Base-by-base conservation (phyloP, 2,888 invertebrate species). In the Celastrina argiolus region DNA sequence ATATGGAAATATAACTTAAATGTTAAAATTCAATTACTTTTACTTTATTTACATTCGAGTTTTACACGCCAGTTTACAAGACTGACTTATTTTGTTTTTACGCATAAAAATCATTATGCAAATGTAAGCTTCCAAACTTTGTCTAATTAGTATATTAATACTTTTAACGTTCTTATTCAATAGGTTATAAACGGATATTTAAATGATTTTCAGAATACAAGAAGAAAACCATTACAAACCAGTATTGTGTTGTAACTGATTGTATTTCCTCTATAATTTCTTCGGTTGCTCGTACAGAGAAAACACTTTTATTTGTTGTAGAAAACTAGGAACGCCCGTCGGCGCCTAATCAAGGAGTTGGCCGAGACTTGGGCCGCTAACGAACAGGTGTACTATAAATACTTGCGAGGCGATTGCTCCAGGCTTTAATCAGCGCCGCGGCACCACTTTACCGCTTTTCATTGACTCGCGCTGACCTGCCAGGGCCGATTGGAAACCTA, bases 321-420 rank as follows among this genome's bases (percentile, higher is more conserved):
- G 84, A 81, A 80, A 81, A 82, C 83, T 81, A 84, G 85, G 83
- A 84, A 84, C 86, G 87, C 84, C 85, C 88, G 87, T 81, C 81
- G 87, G 88, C 88, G 84, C 88, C 89, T 89, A 91, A 91, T 91
- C 90, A 91, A 89, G 88, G 85, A 91, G 87, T 90, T 91, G 89
- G 89, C 90, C 80, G 82, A 82, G 83, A 81, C 84, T 84, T 79
- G 84, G 81, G 85, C 84, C 82, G 81, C 88, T 91, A 91, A 91
- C 90, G 90, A 91, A 88, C 90, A 91, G 89, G 89, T 91, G 89
- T 86, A 89, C 88, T 88, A 90, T 90, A 90, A 90, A 90, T 90
- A 90, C 88, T 89, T 88, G 87, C 85, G 85, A 80, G 85, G 86
- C 85, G 87, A 90, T 90, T 89, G 89, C 90, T 90, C 78, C 85